Evolutionary conservation across 2,797 vertebrate genomes (phyloP).

Genomic region (Petrocephalus schoutedeni): DNA sequence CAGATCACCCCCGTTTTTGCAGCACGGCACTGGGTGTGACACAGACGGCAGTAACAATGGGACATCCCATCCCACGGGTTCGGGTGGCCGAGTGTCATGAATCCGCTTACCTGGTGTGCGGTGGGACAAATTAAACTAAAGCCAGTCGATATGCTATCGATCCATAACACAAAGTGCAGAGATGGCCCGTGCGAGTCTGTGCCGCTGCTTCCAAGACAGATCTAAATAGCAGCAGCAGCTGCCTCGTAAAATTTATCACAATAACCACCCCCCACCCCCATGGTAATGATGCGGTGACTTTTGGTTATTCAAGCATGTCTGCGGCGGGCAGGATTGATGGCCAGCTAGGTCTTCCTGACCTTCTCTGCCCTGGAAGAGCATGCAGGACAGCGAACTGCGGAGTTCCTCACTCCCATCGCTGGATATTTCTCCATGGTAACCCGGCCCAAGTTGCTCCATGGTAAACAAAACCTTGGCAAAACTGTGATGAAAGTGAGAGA

Average conservation of each 20-base stretch:
- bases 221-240: neutral
- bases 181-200: neutral
- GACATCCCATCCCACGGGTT: neutral
- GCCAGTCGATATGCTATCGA: neutral
- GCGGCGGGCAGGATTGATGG: neutral
- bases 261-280: neutral
- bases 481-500: neutral
- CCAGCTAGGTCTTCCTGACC: neutral
- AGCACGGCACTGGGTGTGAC: neutral
- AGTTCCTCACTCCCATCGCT: neutral
- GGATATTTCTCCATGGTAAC: conserved; percentile 12
- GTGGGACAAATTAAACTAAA: neutral
- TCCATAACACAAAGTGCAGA: neutral
- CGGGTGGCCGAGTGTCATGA: neutral
- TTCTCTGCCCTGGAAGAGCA: neutral
- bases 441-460: neutral
- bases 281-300: neutral
- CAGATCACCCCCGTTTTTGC: neutral
- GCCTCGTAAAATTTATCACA: neutral
- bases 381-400: neutral
- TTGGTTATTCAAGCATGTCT: neutral
- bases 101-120: neutral
- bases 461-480: conserved; percentile 16
- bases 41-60: neutral
- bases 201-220: neutral